phyloP scores from a whole-genome alignment of 2,797 vertebrate genomes.

The Enteromius radiatus region DNA sequence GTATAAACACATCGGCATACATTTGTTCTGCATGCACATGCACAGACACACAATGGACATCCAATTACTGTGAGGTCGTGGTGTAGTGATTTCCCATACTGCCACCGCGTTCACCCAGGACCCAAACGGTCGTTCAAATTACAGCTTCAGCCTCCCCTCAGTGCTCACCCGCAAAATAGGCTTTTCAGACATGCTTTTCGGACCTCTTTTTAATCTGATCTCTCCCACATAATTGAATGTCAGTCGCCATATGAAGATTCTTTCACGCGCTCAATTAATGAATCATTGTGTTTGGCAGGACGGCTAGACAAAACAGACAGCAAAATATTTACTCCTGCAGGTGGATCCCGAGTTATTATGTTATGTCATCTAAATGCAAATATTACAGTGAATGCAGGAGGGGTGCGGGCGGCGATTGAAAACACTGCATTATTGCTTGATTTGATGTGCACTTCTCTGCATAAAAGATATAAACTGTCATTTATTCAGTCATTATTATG shows the following conservation, averaged over 20 bases:
- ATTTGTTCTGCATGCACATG: slow-evolving; percentile 9
- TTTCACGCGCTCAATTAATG: slow-evolving; percentile 81
- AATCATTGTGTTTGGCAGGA: slow-evolving; percentile 71
- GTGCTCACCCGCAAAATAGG: slow-evolving; percentile 68
- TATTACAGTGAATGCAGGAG: slow-evolving; percentile 68
- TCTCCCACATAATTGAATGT: slow-evolving; percentile 82
- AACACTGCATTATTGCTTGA: slow-evolving; percentile 79
- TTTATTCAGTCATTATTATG: slow-evolving; percentile 78
- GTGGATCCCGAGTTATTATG: slow-evolving; percentile 78
- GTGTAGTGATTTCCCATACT: slow-evolving; percentile 73
- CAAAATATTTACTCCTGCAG: slow-evolving; percentile 82
- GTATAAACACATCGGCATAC: neutral
- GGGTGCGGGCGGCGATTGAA: slow-evolving; percentile 70
- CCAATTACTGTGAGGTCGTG: slow-evolving; percentile 80
- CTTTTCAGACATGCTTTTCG: slow-evolving; percentile 75
- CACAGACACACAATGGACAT: slow-evolving; percentile 72
- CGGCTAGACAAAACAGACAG: slow-evolving; percentile 75
- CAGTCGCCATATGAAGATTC: slow-evolving; percentile 81
- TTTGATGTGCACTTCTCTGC: slow-evolving; percentile 79
- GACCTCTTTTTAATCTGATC: slow-evolving; percentile 78
- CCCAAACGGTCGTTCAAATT: slow-evolving; percentile 76
- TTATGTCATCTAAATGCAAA: slow-evolving; percentile 87
- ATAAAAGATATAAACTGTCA: slow-evolving; percentile 80
- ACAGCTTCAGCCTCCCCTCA: slow-evolving; percentile 66
- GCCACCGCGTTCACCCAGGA: slow-evolving; percentile 67